A percentile compares a stretch with the other conserved stretches of the same genome.
phyloP scores from a whole-genome alignment of 2,113 vertebrate species.

The Sturnira hondurensis region DNA sequence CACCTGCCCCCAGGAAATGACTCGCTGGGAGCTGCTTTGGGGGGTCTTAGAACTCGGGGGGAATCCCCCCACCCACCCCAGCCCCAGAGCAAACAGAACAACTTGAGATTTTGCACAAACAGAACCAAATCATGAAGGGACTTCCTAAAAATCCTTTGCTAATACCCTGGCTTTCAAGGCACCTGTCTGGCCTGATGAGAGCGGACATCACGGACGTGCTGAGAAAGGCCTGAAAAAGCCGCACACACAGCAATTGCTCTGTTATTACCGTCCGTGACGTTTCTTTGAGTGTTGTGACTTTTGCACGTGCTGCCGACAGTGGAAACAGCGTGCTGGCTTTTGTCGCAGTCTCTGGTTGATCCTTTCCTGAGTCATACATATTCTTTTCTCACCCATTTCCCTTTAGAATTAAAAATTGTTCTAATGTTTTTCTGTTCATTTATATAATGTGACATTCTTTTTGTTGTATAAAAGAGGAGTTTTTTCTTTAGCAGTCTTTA shows the following conservation, averaged over 20 bases:
- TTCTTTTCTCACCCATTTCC: constrained; percentile 16
- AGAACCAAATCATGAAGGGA: constrained; percentile 49
- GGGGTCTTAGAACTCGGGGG: constrained; percentile 52
- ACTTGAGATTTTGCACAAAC: constrained; percentile 66
- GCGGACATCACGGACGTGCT: constrained; percentile 17
- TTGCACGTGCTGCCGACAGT: not conserved
- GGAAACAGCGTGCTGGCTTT: constrained; percentile 14
- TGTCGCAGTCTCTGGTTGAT: not conserved
- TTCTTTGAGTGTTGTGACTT: constrained; percentile 16
- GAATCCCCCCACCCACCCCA: not conserved
- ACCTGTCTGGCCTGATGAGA: constrained; percentile 48
- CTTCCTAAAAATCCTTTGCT: constrained; percentile 61
- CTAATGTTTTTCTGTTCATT: not conserved
- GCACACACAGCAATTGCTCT: not conserved
- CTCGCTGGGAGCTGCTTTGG: constrained; percentile 51
- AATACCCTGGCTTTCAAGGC: constrained; percentile 56
- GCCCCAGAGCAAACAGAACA: constrained; percentile 44
- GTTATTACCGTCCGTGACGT: not conserved
- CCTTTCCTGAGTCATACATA: constrained; percentile 50
- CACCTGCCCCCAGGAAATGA: constrained; percentile 60
- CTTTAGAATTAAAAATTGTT: constrained; percentile 59
- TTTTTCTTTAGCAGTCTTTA: constrained; percentile 13
- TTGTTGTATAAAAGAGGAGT: constrained; percentile 34
- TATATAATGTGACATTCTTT: constrained; percentile 7
- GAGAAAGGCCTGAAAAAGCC: constrained; percentile 31